These are phyloP conservation scores for Periparus ater DNA, from an alignment of 2,797 vertebrate genomes.

Conservation along the genomic window DNA sequence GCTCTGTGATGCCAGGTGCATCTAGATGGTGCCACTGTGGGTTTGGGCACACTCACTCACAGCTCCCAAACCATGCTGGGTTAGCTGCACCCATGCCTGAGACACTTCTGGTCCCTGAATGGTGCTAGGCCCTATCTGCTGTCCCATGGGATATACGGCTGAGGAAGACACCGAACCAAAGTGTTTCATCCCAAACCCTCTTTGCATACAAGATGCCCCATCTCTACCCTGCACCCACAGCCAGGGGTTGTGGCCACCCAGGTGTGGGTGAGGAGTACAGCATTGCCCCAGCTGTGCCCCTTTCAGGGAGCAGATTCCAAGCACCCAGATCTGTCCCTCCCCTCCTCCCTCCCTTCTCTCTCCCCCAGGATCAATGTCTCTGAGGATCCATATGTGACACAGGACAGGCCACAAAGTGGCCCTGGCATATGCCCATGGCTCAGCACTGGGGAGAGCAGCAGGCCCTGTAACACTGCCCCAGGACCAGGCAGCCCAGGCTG, in stretches of 20 bases:
- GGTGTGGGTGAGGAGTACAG: background rate
- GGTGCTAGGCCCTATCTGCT: fast-evolving
- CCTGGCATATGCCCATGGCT: fast-evolving
- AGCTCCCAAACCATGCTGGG: background rate
- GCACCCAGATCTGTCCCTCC: fast-evolving
- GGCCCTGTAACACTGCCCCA: background rate
- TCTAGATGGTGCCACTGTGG: background rate
- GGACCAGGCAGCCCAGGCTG: background rate
- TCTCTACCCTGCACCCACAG: background rate
- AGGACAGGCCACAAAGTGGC: background rate
- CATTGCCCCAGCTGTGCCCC: background rate
- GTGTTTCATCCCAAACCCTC: background rate
- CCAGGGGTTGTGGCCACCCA: background rate
- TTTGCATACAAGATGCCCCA: background rate
- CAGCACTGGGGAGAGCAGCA: fast-evolving
- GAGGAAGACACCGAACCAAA: background rate
- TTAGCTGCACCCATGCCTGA: background rate
- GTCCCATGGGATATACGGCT: fast-evolving
- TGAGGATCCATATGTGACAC: background rate
- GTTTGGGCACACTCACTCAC: background rate
- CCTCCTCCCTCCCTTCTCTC: background rate
- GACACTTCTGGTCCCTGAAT: background rate
- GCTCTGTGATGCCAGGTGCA: fast-evolving
- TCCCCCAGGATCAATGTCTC: background rate
- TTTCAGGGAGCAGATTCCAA: background rate